phyloP scores from a whole-genome alignment of 2,113 vertebrate species.

The Willisornis vidua region DNA sequence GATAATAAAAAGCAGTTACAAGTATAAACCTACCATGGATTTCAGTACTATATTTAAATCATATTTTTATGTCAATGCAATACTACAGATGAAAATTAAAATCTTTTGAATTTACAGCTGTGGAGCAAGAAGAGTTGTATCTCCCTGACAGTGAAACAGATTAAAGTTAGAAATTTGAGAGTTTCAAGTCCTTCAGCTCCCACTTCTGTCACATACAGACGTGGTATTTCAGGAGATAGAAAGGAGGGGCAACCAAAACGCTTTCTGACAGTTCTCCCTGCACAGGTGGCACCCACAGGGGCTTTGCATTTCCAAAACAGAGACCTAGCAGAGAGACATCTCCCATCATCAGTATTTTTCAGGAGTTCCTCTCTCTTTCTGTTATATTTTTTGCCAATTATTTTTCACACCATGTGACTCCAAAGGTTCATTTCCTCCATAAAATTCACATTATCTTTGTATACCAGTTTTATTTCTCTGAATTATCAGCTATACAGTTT shows the following conservation, averaged over 20 bases:
- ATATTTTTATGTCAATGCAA: neutral
- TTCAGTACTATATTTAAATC: slow-evolving; percentile 21
- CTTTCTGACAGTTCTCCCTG: neutral
- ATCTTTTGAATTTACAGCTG: neutral
- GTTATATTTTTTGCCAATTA: neutral
- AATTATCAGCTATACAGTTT: neutral
- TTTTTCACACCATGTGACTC: neutral
- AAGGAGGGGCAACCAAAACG: neutral
- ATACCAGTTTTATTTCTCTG: neutral
- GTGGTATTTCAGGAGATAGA: neutral
- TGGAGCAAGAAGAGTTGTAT: neutral
- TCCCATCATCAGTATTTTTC: neutral
- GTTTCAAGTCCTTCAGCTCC: neutral
- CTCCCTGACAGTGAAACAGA: neutral
- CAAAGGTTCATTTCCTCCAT: neutral
- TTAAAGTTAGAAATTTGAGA: neutral
- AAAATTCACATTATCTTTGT: neutral
- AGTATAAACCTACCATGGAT: neutral
- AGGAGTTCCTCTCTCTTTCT: neutral
- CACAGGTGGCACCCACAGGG: neutral
- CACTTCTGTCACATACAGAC: neutral
- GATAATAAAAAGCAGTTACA: slow-evolving; percentile 7
- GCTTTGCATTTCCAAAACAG: neutral
- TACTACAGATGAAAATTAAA: neutral
- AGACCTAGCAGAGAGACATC: neutral